Evolutionary conservation across 2,888 invertebrate species (phyloP).

Genomic region (Tinea pellionella): DNA sequence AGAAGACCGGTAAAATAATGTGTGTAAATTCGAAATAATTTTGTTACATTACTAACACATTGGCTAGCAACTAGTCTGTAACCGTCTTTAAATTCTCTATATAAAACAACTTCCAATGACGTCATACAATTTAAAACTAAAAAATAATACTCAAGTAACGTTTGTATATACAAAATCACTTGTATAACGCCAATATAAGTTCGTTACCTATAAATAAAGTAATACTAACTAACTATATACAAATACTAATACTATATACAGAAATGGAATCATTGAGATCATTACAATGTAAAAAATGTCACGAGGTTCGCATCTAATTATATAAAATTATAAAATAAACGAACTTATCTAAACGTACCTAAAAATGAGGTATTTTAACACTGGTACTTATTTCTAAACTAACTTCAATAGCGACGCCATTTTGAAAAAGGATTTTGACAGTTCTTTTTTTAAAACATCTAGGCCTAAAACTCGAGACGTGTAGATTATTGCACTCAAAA

Average conservation of each 20-base stretch:
- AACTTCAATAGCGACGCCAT: neutral
- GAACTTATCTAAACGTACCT: neutral
- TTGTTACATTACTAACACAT: neutral
- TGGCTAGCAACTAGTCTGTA: neutral
- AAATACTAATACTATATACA: constrained; percentile 55
- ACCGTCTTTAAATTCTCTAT: neutral
- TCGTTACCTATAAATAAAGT: constrained; percentile 15
- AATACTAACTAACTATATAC: constrained; percentile 41
- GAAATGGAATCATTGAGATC: constrained; percentile 69
- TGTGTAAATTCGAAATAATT: neutral
- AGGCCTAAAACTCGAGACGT: neutral
- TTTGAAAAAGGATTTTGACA: too few relatives aligned
- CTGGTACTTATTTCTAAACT: neutral
- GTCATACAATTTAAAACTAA: neutral
- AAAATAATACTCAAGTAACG: neutral
- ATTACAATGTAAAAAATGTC: constrained; percentile 49
- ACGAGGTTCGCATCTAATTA: constrained; percentile 38
- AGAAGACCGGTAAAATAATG: neutral
- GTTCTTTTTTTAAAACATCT: neutral
- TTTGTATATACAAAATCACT: neutral
- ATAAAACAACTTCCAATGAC: neutral
- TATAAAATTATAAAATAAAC: constrained; percentile 53
- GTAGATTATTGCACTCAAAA: neutral
- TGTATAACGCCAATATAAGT: neutral
- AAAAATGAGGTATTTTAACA: neutral